Evolutionary conservation across 2,113 vertebrate genomes (phyloP), one percentile per base, ranked within the genome.

Genomic region (Trichomycterus rosablanca): DNA sequence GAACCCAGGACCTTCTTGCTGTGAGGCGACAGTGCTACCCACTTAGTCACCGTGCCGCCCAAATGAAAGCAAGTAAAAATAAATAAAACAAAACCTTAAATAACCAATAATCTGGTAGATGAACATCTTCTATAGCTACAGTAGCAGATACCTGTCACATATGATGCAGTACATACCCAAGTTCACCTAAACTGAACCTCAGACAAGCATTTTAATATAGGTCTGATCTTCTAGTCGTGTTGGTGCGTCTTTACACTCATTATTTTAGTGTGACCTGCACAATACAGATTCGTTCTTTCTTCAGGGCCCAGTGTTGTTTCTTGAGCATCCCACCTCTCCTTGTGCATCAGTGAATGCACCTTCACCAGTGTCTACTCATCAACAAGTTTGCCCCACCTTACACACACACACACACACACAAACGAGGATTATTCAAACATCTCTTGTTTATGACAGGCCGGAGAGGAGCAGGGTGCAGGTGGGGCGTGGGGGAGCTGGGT

Each of bases 341-440:
- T 52, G 46, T 54, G 54, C 12, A 9, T 65, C 26, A 26, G 28
- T 10, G 43, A 39, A 15, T 11, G 12, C 51, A 48, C 42, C 32
- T 64, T 55, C 23, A 45, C 58, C 35, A 30, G 39, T 30, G 44
- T 63, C 69, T 57, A 46, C 58, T 71, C 69, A 71, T 71, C 51
- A 51, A 42, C 51, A 66, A 59, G 22, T 60, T 57, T 39, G 39
- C n/a, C 15, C 32, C 48, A 48, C 19, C 46, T 22, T 40, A 45
- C 42, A 72, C 62, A 42, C 59, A 48, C 37, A 34, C 46, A 50
- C 39, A 66, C 67, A 69, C 56, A 59, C 70, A 76, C 76, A 78
- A 68, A 43, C 44, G 35, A 48, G 57, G 73, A 83, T 80, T 83
- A 82, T 78, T 80, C 73, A 77, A 70, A 75, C 59, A 40, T 35